Evolutionary conservation across 2,888 invertebrate species (phyloP), one percentile per base, ranked within the genome.

Genomic region (Synanthedon formicaeformis): DNA sequence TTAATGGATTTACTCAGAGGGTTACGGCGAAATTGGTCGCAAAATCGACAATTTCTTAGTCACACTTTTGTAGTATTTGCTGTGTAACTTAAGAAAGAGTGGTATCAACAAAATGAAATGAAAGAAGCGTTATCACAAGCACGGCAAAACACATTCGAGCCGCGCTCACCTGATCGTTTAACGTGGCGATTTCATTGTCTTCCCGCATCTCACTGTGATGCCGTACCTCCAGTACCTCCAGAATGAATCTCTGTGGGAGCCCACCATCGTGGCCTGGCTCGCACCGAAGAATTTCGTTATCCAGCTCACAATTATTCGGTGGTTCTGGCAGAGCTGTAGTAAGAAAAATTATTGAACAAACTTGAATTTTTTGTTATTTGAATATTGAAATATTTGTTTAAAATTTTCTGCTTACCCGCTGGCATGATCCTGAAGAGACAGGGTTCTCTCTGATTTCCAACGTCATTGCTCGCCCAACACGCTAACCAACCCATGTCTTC

Each of bases 391-490:
- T 34, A 2, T 10, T 34, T 34, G 34, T 10, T 8, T 10, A 23
- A 41, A 41, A 6, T 41, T n/a, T 41, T 41, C 13, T 41, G 13
- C 2, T 45, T 88, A 95, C 95, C 92, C 63, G 94, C 95, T 64
- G 94, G 93, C 66, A 94, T 87, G 55, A 96, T 90, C 81, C 93
- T 92, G 75, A 95, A 94, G 53, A 94, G 81, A 69, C 96, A 96
- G 1, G 96, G 96, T 57, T 89, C 90, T 58, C 90, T 88, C 78
- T 96, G 96, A 61, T 92, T 90, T 34, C 96, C 96, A 13, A 96
- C 92, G 58, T 90, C 90, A 75, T 96, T 96, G 73, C 92, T 92
- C 4, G 95, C 95, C 95, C 95, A 96, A 73, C 96, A 96, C 4
- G 94, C 93, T 18, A 96, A 81, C 64, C 94, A 94, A 56, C 95